Evolutionary conservation across 2,113 vertebrate species (phyloP).

Genomic region (Caracal caracal): DNA sequence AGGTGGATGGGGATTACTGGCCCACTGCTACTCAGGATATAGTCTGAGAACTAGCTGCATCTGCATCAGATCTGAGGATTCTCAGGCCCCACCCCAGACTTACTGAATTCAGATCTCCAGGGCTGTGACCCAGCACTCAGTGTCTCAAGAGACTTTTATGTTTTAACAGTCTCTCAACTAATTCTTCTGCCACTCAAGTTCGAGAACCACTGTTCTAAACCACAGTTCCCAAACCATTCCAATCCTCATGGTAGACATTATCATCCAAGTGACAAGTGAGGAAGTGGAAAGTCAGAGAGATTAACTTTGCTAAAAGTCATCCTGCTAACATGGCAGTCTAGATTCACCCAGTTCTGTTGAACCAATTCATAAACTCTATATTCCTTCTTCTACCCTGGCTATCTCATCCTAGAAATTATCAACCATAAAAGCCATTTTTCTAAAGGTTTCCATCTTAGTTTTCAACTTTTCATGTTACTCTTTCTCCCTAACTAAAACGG

Average conservation of each 20-base stretch:
- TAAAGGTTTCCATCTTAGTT: not conserved
- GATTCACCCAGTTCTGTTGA: not conserved
- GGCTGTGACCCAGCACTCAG: not conserved
- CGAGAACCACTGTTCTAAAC: not conserved
- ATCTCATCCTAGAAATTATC: not conserved
- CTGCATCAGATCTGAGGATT: not conserved
- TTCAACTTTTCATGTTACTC: not conserved
- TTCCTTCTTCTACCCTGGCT: not conserved
- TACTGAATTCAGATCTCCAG: not conserved
- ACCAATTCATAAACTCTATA: not conserved
- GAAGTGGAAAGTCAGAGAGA: not conserved
- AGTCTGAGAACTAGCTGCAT: not conserved
- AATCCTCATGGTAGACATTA: not conserved
- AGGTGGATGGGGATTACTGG: not conserved
- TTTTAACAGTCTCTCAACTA: constrained; percentile 8
- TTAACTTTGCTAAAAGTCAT: not conserved
- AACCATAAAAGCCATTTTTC: not conserved
- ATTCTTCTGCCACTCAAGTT: not conserved
- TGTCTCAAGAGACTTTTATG: not conserved
- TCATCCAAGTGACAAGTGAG: not conserved
- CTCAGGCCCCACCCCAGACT: not conserved
- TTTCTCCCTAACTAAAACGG: not conserved
- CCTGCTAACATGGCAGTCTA: not conserved
- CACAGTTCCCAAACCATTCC: not conserved
- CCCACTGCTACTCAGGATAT: not conserved